Conservation (phyloP, 2,113 vertebrate species). For the Atractosteus spatula region DNA sequence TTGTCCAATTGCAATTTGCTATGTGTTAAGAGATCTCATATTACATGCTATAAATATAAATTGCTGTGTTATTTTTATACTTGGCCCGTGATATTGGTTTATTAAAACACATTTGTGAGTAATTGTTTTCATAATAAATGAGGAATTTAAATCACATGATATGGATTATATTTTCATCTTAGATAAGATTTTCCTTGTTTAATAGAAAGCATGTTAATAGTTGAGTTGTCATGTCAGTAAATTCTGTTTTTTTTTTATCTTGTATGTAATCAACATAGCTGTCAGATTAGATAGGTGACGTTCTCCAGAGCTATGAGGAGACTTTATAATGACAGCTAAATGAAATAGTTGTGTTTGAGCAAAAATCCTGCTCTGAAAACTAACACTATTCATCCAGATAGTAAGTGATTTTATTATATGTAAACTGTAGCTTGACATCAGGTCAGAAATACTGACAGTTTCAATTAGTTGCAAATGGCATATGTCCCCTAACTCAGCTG, state of each 20-base stretch:
- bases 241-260: conserved; percentile 73
- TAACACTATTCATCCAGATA: conserved; percentile 64
- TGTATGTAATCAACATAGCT: conserved; percentile 72
- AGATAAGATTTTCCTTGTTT: conserved; percentile 21
- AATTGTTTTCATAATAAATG: conserved; percentile 20
- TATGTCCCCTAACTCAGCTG: conserved; percentile 34
- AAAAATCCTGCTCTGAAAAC: conserved; percentile 68
- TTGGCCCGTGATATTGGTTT: too few relatives aligned
- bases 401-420: conserved; percentile 64
- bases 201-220: conserved; percentile 61
- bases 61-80: too few relatives aligned
- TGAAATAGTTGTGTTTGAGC: conserved; percentile 65
- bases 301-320: conserved; percentile 67
- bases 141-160: conserved; percentile 18
- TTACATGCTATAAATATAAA: too few relatives aligned
- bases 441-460: conserved; percentile 53
- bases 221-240: conserved; percentile 60
- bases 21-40: too few relatives aligned
- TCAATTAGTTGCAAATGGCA: conserved; percentile 59
- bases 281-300: conserved; percentile 65
- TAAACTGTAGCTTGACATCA: conserved; percentile 50
- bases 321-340: conserved; percentile 70
- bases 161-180: conserved; percentile 22
- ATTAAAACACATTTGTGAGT: neutral
- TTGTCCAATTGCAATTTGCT: too few relatives aligned